Base-by-base conservation (phyloP, 2,888 invertebrate species). In the Drosophila longiperda region DNA sequence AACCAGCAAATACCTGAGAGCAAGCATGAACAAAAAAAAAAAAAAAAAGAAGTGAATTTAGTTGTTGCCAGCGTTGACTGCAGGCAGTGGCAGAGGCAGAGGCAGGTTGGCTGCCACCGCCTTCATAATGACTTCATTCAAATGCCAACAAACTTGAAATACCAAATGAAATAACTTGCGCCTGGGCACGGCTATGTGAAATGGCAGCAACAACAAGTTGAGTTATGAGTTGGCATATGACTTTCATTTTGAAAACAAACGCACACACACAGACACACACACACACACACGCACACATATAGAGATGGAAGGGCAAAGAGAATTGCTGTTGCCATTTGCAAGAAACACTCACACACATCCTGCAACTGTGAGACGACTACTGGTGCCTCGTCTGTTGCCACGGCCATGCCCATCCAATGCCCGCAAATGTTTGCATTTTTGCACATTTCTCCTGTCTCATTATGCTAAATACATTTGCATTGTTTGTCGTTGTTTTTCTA, bases 401-500 rank as follows among this genome's bases (percentile, higher is more conserved):
- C 11, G 12, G 20, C 55, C 49, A 32, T 67, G 48, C 67, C 64
- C 62, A 66, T 63, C 67, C 68, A 64, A 53, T 62, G 81, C 75
- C 87, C 86, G 67, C 87, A 87, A 90, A 89, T 87, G 87, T 84
- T 87, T 89, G 90, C 90, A 87, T 87, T 87, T 90, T 87, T 90
- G 90, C 91, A 91, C 91, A 91, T 89, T 91, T 90, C 89, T 89
- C 88, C 90, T 90, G 90, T 90, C 89, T 89, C 91, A 89, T 89
- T 89, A 89, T 89, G 91, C 91, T 89, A 89, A 89, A 91, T 91
- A 90, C 90, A 90, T 91, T 89, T 85, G 90, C 90, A 90, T 91
- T 91, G 91, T 88, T 91, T 91, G 90, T 73, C 81, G 89, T 90
- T 90, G 90, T 87, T 90, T 90, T 90, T 89, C 86, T 89, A 89